These are phyloP conservation scores for Aromia moschata DNA, from an alignment of 2,888 invertebrate genomes.

Conservation along the genomic window DNA sequence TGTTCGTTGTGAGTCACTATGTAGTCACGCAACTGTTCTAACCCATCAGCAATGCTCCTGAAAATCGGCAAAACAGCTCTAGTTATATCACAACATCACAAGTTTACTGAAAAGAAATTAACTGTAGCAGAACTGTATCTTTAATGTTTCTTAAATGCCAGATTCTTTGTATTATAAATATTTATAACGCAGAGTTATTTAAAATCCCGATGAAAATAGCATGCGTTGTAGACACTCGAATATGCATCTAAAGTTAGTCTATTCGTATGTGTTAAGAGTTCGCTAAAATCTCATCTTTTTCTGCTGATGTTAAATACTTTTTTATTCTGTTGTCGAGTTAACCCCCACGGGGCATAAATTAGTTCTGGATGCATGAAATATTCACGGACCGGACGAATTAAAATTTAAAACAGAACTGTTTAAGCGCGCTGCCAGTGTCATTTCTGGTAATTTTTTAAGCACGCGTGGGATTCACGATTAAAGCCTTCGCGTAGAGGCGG, in stretches of 20 bases:
- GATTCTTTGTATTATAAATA: too few relatives aligned
- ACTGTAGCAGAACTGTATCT: too few relatives aligned
- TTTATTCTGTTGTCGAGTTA: not conserved
- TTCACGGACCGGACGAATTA: conserved; percentile 15
- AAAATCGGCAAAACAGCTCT: too few relatives aligned
- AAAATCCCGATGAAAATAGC: not conserved
- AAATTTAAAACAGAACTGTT: conserved; percentile 20
- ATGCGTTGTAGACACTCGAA: not conserved
- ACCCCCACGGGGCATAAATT: conserved; percentile 14
- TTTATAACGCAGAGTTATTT: too few relatives aligned
- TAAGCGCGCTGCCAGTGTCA: conserved; percentile 11
- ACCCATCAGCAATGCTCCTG: too few relatives aligned
- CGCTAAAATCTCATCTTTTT: not conserved
- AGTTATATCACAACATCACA: too few relatives aligned
- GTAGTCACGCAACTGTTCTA: too few relatives aligned
- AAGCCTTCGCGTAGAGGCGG: conserved; percentile 20
- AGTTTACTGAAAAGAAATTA: too few relatives aligned
- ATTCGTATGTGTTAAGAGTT: not conserved
- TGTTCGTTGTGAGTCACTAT: too few relatives aligned
- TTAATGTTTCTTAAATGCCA: too few relatives aligned
- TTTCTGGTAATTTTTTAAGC: conserved; percentile 23
- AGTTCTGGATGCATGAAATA: conserved; percentile 10
- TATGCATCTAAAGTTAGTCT: not conserved
- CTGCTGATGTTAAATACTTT: conserved; percentile 4
- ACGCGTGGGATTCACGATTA: conserved; percentile 22